phyloP scores from a whole-genome alignment of 2,888 invertebrate species.

The Volucella inflata region DNA sequence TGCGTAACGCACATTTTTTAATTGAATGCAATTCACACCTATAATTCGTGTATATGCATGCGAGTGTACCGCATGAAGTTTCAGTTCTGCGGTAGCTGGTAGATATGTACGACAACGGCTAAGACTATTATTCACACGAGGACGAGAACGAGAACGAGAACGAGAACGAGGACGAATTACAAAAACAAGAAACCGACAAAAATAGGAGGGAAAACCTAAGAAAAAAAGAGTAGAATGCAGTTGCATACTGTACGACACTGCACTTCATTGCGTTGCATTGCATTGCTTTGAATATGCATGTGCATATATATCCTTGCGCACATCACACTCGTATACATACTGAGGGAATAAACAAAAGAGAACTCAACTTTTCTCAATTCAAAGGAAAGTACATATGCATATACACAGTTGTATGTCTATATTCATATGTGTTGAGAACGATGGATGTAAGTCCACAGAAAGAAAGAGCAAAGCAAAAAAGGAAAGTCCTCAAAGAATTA shows the following conservation, averaged over 20 bases:
- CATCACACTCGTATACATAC: constrained; percentile 7
- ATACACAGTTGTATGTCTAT: not conserved
- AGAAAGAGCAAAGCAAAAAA: not conserved
- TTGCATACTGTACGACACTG: constrained; percentile 40
- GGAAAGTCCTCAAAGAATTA: constrained; percentile 37
- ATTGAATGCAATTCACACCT: constrained; percentile 73
- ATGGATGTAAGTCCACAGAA: constrained; percentile 30
- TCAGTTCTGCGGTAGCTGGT: constrained; percentile 6
- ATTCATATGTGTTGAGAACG: not conserved
- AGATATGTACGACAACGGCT: not conserved
- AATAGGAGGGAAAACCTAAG: constrained; percentile 40
- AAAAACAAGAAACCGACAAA: constrained; percentile 9
- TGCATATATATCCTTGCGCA: too few relatives aligned
- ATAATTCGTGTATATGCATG: constrained; percentile 40
- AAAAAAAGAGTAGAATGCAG: constrained; percentile 56
- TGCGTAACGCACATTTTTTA: constrained; percentile 69
- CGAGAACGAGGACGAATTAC: constrained; percentile 37
- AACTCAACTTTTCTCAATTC: constrained; percentile 40
- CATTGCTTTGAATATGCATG: too few relatives aligned
- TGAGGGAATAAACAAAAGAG: constrained; percentile 36
- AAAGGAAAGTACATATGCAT: constrained; percentile 49
- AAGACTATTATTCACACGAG: not conserved
- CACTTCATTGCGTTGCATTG: not conserved
- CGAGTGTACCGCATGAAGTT: constrained; percentile 39
- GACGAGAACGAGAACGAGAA: constrained; percentile 30